Evolutionary conservation across 2,797 vertebrate species (phyloP), one percentile per base, ranked within the genome.

Genomic region (Phrynocephalus vlangalii): DNA sequence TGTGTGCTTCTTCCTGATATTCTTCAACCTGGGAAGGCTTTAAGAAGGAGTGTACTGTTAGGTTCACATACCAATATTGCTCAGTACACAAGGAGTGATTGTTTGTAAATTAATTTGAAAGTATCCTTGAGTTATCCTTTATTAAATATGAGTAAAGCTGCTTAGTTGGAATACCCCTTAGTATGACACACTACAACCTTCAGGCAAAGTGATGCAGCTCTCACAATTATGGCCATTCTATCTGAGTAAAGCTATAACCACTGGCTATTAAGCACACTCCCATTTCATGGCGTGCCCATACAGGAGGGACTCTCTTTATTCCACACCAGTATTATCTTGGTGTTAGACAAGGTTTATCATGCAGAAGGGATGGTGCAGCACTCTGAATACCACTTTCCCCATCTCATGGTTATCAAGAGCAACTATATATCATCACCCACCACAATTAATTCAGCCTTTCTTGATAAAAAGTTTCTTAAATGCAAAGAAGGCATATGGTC

Each of bases 1-100:
- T 96, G 38, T 83, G 95, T 63, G 98, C 98, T 92, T 98, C 98
- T 72, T 98, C 98, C 95, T 99, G 98, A 87, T 97, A 97, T 0
- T 93, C 95, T 91, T 95, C 95, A 90, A 99, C 97, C 91, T 98
- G 97, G 83, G 96, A 96, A 67, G 95, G 92, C 99, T 99, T 91
- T 5, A 89, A 92, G 71, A 83, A 80, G 22, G 22, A 67, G 88
- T 80, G 44, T 20, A 60, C 16, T 24, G 24, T 71, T n/a, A 81
- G 24, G 24, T 26, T 88, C 84, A 84, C 15, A 3, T 38, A 52
- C 67, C 5, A 30, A 6, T 63, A 75, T 68, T 38, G 67, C 20
- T 84, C 22, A 30, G 3, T 79, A 88, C 9, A 73, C 8, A 63
- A 84, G 66, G 18, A 18, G 50, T 79, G 38, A 44, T 56, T 56